phyloP scores from a whole-genome alignment of 2,888 invertebrate genomes.

The Caenorhabditis sulstoni region DNA sequence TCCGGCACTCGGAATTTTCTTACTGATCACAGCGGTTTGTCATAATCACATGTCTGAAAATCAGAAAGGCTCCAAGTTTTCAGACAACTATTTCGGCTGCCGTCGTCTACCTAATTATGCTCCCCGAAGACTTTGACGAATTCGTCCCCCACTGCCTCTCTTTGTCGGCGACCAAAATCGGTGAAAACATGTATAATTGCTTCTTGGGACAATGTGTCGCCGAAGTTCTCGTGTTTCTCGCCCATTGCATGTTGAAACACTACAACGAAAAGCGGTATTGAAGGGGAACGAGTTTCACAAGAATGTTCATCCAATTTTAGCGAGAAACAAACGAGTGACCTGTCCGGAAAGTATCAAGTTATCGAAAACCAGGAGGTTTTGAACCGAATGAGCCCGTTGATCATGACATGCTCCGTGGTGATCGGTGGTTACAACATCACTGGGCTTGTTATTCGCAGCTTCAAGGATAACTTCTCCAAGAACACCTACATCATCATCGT shows the following conservation, averaged over 20 bases:
- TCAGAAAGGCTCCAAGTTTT: not conserved
- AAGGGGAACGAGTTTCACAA: too few relatives aligned
- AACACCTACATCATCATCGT: not conserved
- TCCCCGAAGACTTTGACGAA: not conserved
- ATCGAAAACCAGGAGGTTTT: not conserved
- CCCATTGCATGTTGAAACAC: not conserved
- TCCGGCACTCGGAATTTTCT: not conserved
- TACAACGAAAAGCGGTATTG: not conserved
- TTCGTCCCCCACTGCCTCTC: constrained; percentile 1
- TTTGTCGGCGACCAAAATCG: constrained; percentile 1
- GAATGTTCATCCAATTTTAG: too few relatives aligned
- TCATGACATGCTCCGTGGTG: not conserved
- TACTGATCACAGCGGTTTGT: not conserved
- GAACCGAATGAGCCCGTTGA: not conserved
- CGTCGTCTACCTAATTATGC: not conserved
- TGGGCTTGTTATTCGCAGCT: not conserved
- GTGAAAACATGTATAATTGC: not conserved
- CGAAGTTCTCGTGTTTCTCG: not conserved
- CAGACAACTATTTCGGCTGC: not conserved
- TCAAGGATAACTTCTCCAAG: not conserved
- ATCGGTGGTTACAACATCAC: not conserved
- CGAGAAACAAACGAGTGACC: not conserved
- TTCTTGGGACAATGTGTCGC: not conserved
- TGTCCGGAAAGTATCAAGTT: not conserved
- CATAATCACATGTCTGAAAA: not conserved